Percentiles rank a stretch among this genome's conserved stretches.
Conservation (phyloP, 1,140 invertebrate genomes). For the Psilanteris sp. region DNA sequence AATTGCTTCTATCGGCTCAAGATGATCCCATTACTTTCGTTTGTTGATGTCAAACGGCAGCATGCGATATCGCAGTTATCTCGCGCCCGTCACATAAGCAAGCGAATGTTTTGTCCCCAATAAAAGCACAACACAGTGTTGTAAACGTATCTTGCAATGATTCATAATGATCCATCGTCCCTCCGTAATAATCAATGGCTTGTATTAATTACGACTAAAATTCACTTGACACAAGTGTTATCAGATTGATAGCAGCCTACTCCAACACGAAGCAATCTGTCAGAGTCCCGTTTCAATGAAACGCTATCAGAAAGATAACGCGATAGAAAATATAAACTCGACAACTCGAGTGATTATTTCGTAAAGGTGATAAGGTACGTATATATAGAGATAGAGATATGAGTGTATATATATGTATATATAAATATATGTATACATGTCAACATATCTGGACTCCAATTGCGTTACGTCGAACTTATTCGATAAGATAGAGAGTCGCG, state of each 20-base stretch:
- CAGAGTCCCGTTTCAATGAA: conserved; percentile 48
- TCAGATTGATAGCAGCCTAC: conserved; percentile 51
- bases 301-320: conserved; percentile 50
- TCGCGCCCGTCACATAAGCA: conserved; percentile 21
- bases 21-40: conserved; percentile 22
- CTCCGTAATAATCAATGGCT: conserved; percentile 50
- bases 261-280: conserved; percentile 51
- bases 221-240: conserved; percentile 61
- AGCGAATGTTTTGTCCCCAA: conserved; percentile 22
- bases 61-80: conserved; percentile 21
- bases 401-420: too few species aligned
- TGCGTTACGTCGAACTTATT: conserved; percentile 29
- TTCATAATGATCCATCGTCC: conserved; percentile 27
- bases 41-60: conserved; percentile 2
- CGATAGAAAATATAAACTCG: conserved; percentile 41
- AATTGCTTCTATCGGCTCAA: background rate
- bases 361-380: conserved; percentile 29
- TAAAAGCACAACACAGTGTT: conserved; percentile 26
- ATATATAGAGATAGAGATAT: too few species aligned
- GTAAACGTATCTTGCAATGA: conserved; percentile 37
- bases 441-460: conserved; percentile 25
- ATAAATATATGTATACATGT: too few species aligned
- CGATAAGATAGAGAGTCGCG: conserved; percentile 58
- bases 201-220: conserved; percentile 60
- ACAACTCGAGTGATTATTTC: conserved; percentile 44